These are phyloP conservation scores for Herminia tarsipennalis DNA, from an alignment of 2,888 invertebrate species.

Conservation along the genomic window DNA sequence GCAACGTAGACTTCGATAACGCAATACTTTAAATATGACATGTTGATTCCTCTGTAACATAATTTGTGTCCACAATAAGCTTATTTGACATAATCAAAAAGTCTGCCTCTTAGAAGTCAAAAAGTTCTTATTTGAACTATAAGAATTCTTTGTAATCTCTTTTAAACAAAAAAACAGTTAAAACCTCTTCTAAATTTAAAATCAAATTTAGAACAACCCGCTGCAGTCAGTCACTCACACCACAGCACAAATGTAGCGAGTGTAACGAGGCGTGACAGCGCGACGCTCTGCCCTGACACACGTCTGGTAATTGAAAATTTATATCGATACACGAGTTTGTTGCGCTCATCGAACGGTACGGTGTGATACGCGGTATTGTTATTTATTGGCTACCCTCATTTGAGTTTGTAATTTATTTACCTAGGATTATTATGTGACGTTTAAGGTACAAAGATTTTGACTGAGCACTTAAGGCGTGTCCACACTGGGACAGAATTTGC, in stretches of 20 bases:
- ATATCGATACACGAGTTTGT: slow-evolving; percentile 46
- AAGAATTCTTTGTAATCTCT: too few relatives aligned
- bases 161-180: background rate
- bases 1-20: too few relatives aligned
- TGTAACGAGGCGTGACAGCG: slow-evolving; percentile 49
- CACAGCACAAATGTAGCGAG: slow-evolving; percentile 24
- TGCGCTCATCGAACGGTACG: slow-evolving; percentile 24
- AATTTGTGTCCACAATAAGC: too few relatives aligned
- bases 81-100: too few relatives aligned
- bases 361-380: slow-evolving; percentile 38
- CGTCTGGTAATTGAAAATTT: slow-evolving; percentile 50
- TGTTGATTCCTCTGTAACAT: too few relatives aligned
- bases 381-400: slow-evolving; percentile 25
- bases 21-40: too few relatives aligned
- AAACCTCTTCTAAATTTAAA: too few relatives aligned
- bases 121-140: too few relatives aligned
- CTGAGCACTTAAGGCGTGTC: too few relatives aligned
- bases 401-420: slow-evolving; percentile 9
- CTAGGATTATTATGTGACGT: background rate
- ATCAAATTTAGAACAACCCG: slow-evolving; percentile 5
- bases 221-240: slow-evolving; percentile 28
- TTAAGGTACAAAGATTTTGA: background rate
- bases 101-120: too few relatives aligned
- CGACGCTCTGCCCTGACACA: slow-evolving; percentile 43
- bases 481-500: too few relatives aligned